Base-by-base conservation (phyloP, 2,113 vertebrate genomes). In the Alexandromys fortis region DNA sequence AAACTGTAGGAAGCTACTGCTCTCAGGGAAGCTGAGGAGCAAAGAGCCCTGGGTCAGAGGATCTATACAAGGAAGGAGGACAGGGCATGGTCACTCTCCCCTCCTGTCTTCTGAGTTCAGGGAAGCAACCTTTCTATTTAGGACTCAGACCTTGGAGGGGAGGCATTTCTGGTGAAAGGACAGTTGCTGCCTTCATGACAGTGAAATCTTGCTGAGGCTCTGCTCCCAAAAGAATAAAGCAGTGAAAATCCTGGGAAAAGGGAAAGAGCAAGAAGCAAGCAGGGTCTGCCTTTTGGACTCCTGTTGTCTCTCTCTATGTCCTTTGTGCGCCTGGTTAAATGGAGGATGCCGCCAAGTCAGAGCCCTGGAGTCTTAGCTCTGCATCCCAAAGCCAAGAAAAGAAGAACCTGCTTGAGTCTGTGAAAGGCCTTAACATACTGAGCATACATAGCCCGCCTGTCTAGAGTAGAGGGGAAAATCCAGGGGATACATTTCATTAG, bases 41-140 rank as follows among this genome's bases (percentile, higher is more conserved):
- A 81, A 33, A 94, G 19, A 67, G 12, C 3, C 17, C 3, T 35
- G 24, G 14, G 24, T 42, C 16, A 13, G n/a, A 33, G 24, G 24
- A 19, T 83, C 22, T 30, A 3, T 11, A 0, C 10, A 61, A 28
- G 28, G 10, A 33, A 76, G 52, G 17, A 30, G 5, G 58, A 65
- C 24, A 45, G 7, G 38, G 6, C 35, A 19, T 76, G 1, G 3
- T 7, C 35, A 28, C 38, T 72, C 4, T 2, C 1, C 13, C 14
- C 0, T 1, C 42, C 70, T n/a, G 47, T 28, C 19, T 17, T 63
- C 58, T 42, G 24, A 86, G 42, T 65, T 70, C n/a, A 58, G n/a
- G n/a, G 10, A 1, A 65, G 42, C 6, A 6, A 3, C 52, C n/a
- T 3, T 0, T 9, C 21, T 12, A n/a, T 47, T 30, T n/a, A 38